These are phyloP conservation scores for Macaca nemestrina DNA, from an alignment of 2,113 vertebrate genomes.

Conservation along the genomic window DNA sequence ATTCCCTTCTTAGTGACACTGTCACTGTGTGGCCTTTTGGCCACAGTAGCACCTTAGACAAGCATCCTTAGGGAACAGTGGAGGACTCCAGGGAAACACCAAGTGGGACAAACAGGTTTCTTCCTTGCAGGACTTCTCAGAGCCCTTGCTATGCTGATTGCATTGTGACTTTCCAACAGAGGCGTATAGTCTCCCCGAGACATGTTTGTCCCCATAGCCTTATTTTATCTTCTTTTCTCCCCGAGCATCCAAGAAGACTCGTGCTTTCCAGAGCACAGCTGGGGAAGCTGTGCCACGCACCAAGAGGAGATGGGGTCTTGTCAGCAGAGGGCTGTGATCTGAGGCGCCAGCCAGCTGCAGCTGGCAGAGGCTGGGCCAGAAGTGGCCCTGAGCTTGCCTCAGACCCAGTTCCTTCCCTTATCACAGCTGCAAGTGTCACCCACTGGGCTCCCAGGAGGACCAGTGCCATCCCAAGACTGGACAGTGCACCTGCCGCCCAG, in stretches of 20 bases:
- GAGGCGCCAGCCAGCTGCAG: rapidly evolving
- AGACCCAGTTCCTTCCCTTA: neutral
- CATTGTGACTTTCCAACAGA: neutral
- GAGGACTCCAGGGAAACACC: neutral
- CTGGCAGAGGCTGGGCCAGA: rapidly evolving
- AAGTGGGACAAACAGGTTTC: neutral
- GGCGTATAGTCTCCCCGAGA: neutral
- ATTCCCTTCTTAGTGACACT: neutral
- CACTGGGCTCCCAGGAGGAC: slow-evolving; percentile 83
- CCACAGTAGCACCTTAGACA: neutral
- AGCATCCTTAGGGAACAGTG: neutral
- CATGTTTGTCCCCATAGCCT: neutral
- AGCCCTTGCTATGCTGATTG: neutral
- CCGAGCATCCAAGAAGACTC: neutral
- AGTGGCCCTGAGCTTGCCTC: neutral
- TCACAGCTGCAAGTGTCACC: slow-evolving; percentile 91
- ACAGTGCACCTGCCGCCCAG: slow-evolving; percentile 90
- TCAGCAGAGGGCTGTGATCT: neutral
- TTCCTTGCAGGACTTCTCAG: neutral
- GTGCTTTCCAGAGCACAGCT: neutral
- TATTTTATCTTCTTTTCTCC: rapidly evolving
- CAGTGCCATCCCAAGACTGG: slow-evolving; percentile 88
- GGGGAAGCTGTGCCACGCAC: neutral
- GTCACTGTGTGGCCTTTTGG: neutral
- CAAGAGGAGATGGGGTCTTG: rapidly evolving